These are phyloP conservation scores for Pontoporia blainvillei DNA, from an alignment of 2,113 vertebrate genomes.

Conservation along the genomic window DNA sequence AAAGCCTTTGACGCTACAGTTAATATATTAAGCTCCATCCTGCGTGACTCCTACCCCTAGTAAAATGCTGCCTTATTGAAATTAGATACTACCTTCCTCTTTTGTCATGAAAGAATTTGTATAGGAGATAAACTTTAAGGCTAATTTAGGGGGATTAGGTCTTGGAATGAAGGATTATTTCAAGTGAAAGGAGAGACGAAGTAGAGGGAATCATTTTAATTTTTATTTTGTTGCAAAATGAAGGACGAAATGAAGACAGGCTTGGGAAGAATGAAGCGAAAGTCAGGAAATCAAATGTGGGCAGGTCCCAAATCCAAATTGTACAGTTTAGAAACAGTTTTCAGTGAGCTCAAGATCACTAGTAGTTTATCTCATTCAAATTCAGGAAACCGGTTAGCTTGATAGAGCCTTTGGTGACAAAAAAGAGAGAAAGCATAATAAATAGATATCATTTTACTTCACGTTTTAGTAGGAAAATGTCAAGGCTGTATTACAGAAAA, in stretches of 20 bases:
- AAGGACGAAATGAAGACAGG: neutral
- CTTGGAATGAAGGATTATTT: slow-evolving; percentile 24
- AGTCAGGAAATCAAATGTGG: slow-evolving; percentile 13
- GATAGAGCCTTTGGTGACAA: neutral
- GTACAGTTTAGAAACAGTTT: neutral
- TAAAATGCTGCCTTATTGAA: neutral
- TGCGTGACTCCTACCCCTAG: neutral
- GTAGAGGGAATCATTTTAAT: neutral
- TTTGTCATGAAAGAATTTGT: neutral
- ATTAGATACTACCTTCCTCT: neutral
- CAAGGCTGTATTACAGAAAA: neutral
- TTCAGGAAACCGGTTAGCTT: neutral
- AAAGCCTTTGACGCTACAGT: neutral
- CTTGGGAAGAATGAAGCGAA: neutral
- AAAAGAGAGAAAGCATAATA: neutral
- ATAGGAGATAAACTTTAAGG: slow-evolving; percentile 7
- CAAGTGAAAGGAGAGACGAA: neutral
- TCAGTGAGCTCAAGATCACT: neutral
- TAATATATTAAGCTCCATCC: neutral
- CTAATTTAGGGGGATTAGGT: neutral
- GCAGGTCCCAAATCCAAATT: neutral
- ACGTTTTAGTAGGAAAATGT: neutral
- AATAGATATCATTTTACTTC: neutral
- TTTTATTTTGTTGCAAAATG: slow-evolving; percentile 30
- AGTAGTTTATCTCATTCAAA: neutral